Conservation (phyloP, 2,888 invertebrate species). For the Pristionchus japonicus region DNA sequence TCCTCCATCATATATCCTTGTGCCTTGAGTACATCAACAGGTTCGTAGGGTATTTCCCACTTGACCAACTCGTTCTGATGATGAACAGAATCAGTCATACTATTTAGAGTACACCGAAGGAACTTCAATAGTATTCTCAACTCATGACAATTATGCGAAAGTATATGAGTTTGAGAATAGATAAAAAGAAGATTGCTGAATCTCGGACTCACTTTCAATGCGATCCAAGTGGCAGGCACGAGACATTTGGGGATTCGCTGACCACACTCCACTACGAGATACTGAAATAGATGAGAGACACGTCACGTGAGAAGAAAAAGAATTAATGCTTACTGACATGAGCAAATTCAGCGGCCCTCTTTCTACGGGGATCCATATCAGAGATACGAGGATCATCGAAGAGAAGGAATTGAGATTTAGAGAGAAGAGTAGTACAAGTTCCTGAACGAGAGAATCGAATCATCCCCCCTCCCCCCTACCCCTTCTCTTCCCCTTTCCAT, state of each 20-base stretch:
- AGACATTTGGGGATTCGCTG: slow-evolving; percentile 36
- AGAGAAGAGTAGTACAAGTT: slow-evolving; percentile 21
- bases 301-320: not conserved
- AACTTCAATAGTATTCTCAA: too few relatives aligned
- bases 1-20: not conserved
- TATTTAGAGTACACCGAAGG: too few relatives aligned
- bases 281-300: not conserved
- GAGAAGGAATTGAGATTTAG: not conserved
- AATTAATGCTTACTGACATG: not conserved
- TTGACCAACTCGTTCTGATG: not conserved
- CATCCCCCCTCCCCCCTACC: too few relatives aligned
- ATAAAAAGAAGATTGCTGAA: not conserved
- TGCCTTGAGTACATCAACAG: not conserved
- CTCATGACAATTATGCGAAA: not conserved
- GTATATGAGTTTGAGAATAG: not conserved
- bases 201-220: not conserved
- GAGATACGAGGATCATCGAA: not conserved
- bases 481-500: too few relatives aligned
- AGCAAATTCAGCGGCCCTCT: not conserved
- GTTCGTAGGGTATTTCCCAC: not conserved
- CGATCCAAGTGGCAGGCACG: not conserved
- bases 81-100: too few relatives aligned
- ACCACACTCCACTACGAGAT: slow-evolving; percentile 20
- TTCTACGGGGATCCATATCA: not conserved
- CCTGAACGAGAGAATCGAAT: not conserved